These are phyloP conservation scores for Ophioderma brevispina DNA, from an alignment of 35 echinoderm and acorn worm genomes.

Conservation along the genomic window DNA sequence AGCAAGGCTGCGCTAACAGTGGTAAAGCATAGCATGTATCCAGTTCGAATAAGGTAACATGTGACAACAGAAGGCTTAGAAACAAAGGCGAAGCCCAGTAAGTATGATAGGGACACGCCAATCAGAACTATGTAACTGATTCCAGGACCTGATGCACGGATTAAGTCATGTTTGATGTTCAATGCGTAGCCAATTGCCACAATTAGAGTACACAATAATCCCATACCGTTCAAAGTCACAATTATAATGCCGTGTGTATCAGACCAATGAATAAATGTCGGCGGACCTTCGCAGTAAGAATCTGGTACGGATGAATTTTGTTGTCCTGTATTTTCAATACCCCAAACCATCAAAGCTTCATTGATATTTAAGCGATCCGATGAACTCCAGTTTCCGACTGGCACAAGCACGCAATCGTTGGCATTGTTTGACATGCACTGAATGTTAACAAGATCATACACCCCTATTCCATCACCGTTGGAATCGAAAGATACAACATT, in stretches of 20 bases:
- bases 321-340: not conserved
- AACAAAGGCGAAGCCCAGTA: constrained; percentile 9
- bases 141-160: not conserved
- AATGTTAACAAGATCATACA: not conserved
- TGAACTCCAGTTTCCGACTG: constrained; percentile 25
- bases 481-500: not conserved
- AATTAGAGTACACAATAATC: not conserved
- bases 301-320: not conserved
- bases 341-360: not conserved
- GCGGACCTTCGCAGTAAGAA: not conserved
- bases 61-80: constrained; percentile 1
- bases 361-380: not conserved
- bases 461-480: not conserved
- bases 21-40: constrained; percentile 16
- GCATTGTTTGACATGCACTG: not conserved
- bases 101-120: constrained; percentile 1
- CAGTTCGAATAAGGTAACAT: not conserved
- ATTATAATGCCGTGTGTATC: not conserved
- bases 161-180: not conserved
- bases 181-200: not conserved
- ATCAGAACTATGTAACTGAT: constrained; percentile 7
- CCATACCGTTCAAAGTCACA: not conserved
- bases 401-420: not conserved
- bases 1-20: not conserved
- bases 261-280: not conserved